Percentiles rank a stretch among this genome's conserved stretches.
These are phyloP conservation scores for Hypselothyrea guttata DNA, from an alignment of 2,888 invertebrate species.

Conservation along the genomic window DNA sequence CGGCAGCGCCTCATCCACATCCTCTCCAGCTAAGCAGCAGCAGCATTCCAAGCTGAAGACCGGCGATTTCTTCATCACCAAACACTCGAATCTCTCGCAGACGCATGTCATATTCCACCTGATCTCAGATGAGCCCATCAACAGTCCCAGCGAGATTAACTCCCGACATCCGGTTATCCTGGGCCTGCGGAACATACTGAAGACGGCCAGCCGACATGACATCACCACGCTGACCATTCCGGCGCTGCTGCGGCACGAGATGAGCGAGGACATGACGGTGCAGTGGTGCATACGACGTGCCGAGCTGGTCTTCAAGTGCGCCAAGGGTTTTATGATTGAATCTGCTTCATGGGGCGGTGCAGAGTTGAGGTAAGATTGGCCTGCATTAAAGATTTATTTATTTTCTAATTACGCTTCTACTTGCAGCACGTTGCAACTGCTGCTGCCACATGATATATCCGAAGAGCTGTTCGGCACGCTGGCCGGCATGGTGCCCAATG, in stretches of 20 bases:
- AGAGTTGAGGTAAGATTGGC: slow-evolving; percentile 87
- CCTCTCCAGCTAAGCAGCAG: slow-evolving; percentile 81
- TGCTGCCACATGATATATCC: slow-evolving; percentile 92
- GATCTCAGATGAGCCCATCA: slow-evolving; percentile 91
- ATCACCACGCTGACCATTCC: slow-evolving; percentile 96
- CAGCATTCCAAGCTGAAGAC: slow-evolving; percentile 85
- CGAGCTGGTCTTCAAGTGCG: slow-evolving; percentile 98
- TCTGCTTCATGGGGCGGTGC: slow-evolving; percentile 96
- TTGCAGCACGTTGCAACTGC: slow-evolving; percentile 81
- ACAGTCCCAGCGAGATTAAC: slow-evolving; percentile 91
- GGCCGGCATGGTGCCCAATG: slow-evolving; percentile 93
- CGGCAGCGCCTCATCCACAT: too few relatives aligned
- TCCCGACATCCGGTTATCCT: slow-evolving; percentile 97
- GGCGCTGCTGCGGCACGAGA: slow-evolving; percentile 94
- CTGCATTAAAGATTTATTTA: too few relatives aligned
- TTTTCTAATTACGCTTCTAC: background rate
- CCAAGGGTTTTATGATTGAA: slow-evolving; percentile 99
- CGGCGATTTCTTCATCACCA: slow-evolving; percentile 93
- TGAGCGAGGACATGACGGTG: slow-evolving; percentile 98
- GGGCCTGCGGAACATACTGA: slow-evolving; percentile 96
- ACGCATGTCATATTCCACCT: slow-evolving; percentile 98
- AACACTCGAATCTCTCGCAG: slow-evolving; percentile 96
- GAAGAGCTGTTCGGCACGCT: slow-evolving; percentile 91
- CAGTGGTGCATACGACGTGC: slow-evolving; percentile 98
- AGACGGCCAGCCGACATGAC: slow-evolving; percentile 97